Percentiles rank a stretch among this genome's conserved stretches.
Evolutionary conservation across 1,140 invertebrate species (phyloP).

Genomic region (Leptinotarsa texana): DNA sequence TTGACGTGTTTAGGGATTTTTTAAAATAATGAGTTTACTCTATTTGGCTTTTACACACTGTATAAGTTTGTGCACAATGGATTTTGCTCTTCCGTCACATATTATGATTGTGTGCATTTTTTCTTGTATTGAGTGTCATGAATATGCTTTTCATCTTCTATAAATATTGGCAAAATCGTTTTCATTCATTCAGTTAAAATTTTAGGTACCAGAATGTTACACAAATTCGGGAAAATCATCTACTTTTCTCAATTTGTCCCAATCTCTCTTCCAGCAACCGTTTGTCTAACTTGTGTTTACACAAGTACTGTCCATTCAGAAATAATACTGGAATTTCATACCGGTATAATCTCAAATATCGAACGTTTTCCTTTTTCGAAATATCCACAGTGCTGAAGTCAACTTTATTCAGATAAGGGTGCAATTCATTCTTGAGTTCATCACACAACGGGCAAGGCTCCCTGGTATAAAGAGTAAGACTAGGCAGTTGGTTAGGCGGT

Average conservation of each 20-base stretch:
- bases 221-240: background rate
- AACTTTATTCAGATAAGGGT: constrained; percentile 65
- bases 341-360: constrained; percentile 75
- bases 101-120: too few relatives aligned
- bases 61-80: too few relatives aligned
- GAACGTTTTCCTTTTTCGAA: constrained; percentile 69
- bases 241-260: constrained; percentile 28
- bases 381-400: constrained; percentile 74
- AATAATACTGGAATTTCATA: constrained; percentile 88
- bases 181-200: too few relatives aligned
- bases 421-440: constrained; percentile 71
- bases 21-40: too few relatives aligned
- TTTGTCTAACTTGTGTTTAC: constrained; percentile 77
- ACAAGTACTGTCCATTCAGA: constrained; percentile 80
- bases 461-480: constrained; percentile 81
- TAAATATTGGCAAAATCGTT: too few relatives aligned
- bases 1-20: too few relatives aligned
- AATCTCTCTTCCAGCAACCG: constrained; percentile 60
- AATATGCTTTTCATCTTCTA: too few relatives aligned
- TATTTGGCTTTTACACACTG: too few relatives aligned
- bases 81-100: too few relatives aligned
- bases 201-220: too few relatives aligned
- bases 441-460: constrained; percentile 82
- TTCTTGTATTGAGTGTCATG: too few relatives aligned
- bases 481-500: constrained; percentile 52